These are phyloP conservation scores for Heloderma charlesbogerti DNA, from an alignment of 2,113 vertebrate genomes.

Conservation along the genomic window DNA sequence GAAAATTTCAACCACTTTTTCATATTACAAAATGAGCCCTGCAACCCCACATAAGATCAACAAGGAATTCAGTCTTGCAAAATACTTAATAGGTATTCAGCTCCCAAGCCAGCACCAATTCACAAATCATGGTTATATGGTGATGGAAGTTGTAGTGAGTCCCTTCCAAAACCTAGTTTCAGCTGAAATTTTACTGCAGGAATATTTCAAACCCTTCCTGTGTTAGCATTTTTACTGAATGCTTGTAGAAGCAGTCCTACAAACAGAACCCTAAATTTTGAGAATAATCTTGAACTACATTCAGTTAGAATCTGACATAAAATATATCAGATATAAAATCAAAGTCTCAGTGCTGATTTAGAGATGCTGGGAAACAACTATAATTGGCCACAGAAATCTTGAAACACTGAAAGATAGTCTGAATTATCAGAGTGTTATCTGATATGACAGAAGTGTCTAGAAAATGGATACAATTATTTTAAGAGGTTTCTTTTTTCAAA, in stretches of 20 bases:
- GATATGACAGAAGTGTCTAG: background rate
- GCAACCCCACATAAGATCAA: background rate
- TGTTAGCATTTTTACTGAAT: background rate
- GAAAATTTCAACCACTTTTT: background rate
- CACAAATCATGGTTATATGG: background rate
- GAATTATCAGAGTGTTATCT: background rate
- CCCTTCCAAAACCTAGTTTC: background rate
- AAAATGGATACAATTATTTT: background rate
- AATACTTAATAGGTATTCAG: background rate
- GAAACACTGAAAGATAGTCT: background rate
- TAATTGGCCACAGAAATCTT: background rate
- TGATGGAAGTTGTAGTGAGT: background rate
- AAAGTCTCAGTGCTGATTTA: background rate
- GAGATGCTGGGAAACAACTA: background rate
- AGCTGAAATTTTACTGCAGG: background rate
- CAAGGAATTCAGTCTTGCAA: background rate
- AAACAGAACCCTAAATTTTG: background rate
- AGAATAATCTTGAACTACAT: background rate
- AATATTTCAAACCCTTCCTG: background rate
- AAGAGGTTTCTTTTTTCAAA: background rate
- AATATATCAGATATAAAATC: background rate
- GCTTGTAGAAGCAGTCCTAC: background rate
- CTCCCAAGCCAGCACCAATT: background rate
- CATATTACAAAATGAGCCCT: background rate
- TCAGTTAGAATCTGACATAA: background rate